Conservation (phyloP, 2,888 invertebrate genomes). For the Polyommatus icarus region DNA sequence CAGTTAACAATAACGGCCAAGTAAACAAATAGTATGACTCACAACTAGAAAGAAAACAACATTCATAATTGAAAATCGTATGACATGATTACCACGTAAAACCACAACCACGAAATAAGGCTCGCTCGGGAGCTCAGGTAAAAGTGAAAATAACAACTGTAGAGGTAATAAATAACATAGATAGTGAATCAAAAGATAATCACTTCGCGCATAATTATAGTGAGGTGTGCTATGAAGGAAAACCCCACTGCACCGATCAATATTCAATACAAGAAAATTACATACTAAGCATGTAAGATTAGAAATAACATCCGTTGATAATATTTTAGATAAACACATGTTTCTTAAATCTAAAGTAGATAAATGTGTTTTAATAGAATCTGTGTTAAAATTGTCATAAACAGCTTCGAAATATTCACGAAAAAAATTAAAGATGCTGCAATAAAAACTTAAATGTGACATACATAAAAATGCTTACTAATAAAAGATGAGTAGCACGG, state of each 20-base stretch:
- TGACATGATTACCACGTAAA: neutral
- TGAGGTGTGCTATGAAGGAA: conserved; percentile 7
- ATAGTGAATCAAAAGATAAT: conserved; percentile 2
- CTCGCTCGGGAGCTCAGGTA: neutral
- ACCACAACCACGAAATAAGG: neutral
- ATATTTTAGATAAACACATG: neutral
- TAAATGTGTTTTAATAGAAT: neutral
- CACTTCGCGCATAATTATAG: neutral
- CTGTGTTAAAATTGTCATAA: conserved; percentile 8
- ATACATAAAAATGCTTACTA: neutral
- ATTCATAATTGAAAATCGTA: neutral
- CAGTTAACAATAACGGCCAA: neutral
- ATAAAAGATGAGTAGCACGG: neutral
- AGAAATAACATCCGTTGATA: neutral
- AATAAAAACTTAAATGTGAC: conserved; percentile 13
- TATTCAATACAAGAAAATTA: conserved; percentile 6
- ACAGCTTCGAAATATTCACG: neutral
- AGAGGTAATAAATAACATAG: neutral
- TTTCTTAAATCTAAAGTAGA: neutral
- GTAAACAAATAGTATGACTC: conserved; percentile 6
- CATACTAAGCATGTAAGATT: neutral
- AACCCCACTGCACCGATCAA: conserved; percentile 2
- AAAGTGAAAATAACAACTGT: conserved; percentile 15
- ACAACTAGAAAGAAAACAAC: conserved; percentile 1
- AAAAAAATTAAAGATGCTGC: neutral